Evolutionary conservation across 2,888 invertebrate species (phyloP), one percentile per base, ranked within the genome.

Genomic region (Sicus ferrugineus): DNA sequence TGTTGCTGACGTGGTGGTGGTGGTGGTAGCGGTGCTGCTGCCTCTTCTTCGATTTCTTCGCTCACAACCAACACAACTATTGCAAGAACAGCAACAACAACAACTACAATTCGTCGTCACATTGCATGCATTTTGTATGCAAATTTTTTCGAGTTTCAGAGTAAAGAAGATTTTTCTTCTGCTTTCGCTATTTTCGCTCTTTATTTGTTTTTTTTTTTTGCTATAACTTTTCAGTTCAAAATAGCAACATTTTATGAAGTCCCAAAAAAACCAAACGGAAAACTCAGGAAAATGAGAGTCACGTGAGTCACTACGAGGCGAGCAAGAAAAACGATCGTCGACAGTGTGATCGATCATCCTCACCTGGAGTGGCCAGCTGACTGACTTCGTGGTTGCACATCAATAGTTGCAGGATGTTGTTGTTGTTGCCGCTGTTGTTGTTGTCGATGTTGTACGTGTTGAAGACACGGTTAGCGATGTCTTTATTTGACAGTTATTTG

Each of bases 401-500:
- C 23, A 9, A 21, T 46, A 2, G n/a, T n/a, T 52, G 19, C 23
- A 42, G 42, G 42, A 28, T 54, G 26, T 52, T 4, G 19, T 52
- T 6, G 21, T 54, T 54, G 54, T 9, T 54, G 23, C 9, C 19
- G 46, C 3, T 46, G 46, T 46, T 46, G 46, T 46, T 46, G 46
- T 46, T 54, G 31, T 31, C 11, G 28, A 26, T 46, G 46, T 34
- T 38, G 23, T 23, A 16, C 26, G 48, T 42, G 28, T 30, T 2
- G 14, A 56, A 67, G 59, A 48, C 67, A 48, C 21, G 46, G 46
- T 67, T 59, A 31, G n/a, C n/a, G 28, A 31, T 48, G 67, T 58
- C 67, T 67, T 67, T 58, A 67, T 67, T 67, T 67, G 67, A 67
- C 67, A 67, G 58, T 58, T 58, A 67, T 67, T 67, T 67, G 58